phyloP scores from a whole-genome alignment of 2,797 vertebrate genomes.

The Sebastes diploproa region DNA sequence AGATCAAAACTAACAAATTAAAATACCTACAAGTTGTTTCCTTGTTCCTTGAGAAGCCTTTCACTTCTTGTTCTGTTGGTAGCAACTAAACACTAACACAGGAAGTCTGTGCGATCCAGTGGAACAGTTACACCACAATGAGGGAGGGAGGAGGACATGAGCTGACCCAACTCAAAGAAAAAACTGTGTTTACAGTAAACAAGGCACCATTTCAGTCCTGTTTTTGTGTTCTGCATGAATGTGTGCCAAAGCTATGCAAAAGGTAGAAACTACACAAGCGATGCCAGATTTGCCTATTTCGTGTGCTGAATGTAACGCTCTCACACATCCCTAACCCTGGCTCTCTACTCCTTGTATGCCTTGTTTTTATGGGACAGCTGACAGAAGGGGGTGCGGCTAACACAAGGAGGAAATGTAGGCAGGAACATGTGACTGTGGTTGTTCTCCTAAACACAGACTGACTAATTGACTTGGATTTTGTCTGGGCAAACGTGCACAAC shows the following conservation, averaged over 20 bases:
- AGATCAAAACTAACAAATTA: slow-evolving; percentile 12
- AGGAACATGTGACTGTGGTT: slow-evolving; percentile 69
- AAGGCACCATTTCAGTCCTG: not conserved
- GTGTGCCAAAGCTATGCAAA: not conserved
- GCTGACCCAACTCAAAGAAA: not conserved
- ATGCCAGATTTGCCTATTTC: not conserved
- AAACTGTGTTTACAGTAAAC: slow-evolving; percentile 8
- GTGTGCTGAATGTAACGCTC: not conserved
- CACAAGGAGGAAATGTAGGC: slow-evolving; percentile 57
- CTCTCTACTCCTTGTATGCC: not conserved
- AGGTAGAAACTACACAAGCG: not conserved
- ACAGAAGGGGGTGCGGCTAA: slow-evolving; percentile 57
- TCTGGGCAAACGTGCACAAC: slow-evolving; percentile 9
- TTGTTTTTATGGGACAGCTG: slow-evolving; percentile 42
- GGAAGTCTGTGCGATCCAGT: slow-evolving; percentile 49
- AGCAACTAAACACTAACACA: slow-evolving; percentile 44
- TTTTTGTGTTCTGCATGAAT: not conserved
- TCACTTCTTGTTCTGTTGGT: slow-evolving; percentile 33
- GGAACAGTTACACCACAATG: slow-evolving; percentile 17
- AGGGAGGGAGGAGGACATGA: slow-evolving; percentile 12
- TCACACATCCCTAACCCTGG: slow-evolving; percentile 27
- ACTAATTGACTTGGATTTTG: slow-evolving; percentile 39
- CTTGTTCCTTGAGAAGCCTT: slow-evolving; percentile 10
- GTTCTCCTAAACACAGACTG: slow-evolving; percentile 54
- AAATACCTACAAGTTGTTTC: slow-evolving; percentile 21